phyloP scores from a whole-genome alignment of 2,888 invertebrate genomes.

The Himalopsyche japonica region DNA sequence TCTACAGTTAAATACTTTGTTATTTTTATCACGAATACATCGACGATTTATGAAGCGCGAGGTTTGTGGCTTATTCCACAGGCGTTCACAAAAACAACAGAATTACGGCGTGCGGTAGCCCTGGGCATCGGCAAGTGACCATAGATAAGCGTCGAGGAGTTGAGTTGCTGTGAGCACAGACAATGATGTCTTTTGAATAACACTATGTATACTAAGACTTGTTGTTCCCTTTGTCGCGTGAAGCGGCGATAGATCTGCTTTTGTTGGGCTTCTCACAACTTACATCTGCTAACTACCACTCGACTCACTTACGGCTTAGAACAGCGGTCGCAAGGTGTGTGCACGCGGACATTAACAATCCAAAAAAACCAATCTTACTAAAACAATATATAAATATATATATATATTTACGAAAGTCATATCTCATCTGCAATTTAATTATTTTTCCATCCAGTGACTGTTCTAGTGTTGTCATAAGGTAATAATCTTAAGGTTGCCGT shows the following conservation, averaged over 20 bases:
- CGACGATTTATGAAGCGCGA: neutral
- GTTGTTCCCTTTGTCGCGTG: neutral
- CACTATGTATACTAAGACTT: neutral
- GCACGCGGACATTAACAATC: no score
- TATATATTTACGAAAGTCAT: no score
- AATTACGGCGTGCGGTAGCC: neutral
- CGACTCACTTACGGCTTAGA: neutral
- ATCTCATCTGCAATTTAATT: no score
- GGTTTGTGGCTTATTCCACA: neutral
- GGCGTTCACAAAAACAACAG: neutral
- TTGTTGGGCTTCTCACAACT: neutral
- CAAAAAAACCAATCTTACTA: no score
- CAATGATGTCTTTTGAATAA: neutral
- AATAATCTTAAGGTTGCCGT: no score
- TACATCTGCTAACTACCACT: neutral
- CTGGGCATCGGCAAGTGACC: neutral
- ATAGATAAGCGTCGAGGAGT: neutral
- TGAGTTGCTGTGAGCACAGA: neutral
- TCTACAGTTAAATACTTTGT: no score
- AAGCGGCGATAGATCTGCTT: neutral
- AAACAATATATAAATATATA: no score
- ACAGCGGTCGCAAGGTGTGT: neutral
- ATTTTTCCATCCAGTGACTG: no score
- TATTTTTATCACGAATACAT: no score
- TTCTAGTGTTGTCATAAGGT: no score